A percentile compares a stretch with the other conserved stretches of the same genome.
Conservation (phyloP, 2,113 vertebrate genomes). For the Elephantulus edwardii region DNA sequence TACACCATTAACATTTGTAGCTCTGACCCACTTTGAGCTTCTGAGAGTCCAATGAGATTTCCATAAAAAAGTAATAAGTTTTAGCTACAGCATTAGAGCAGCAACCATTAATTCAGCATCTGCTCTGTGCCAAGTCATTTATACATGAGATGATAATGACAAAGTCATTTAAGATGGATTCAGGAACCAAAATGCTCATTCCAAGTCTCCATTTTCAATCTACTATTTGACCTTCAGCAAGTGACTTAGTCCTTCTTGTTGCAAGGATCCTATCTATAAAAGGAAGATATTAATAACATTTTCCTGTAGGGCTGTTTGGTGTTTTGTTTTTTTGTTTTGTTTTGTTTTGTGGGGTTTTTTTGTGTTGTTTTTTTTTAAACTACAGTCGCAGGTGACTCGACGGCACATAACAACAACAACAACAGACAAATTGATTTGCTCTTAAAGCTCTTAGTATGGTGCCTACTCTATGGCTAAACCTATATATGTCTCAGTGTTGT, state of each 20-base stretch:
- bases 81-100: background rate
- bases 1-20: conserved; percentile 35
- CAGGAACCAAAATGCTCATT: background rate
- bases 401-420: no score
- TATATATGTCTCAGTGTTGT: background rate
- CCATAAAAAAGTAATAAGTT: conserved; percentile 36
- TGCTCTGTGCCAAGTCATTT: background rate
- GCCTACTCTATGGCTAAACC: background rate
- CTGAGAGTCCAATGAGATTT: background rate
- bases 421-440: no score
- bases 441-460: no score
- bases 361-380: no score
- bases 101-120: background rate
- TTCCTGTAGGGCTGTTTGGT: background rate
- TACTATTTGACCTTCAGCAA: background rate
- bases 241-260: background rate
- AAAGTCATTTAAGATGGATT: background rate
- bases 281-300: background rate
- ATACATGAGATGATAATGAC: background rate
- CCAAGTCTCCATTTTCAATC: background rate
- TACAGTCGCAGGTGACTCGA: no score
- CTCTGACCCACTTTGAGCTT: background rate
- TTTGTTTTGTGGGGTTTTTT: no score
- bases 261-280: background rate
- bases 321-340: no score